Evolutionary conservation across 2,797 vertebrate species (phyloP).

Genomic region (Antrozous pallidus): DNA sequence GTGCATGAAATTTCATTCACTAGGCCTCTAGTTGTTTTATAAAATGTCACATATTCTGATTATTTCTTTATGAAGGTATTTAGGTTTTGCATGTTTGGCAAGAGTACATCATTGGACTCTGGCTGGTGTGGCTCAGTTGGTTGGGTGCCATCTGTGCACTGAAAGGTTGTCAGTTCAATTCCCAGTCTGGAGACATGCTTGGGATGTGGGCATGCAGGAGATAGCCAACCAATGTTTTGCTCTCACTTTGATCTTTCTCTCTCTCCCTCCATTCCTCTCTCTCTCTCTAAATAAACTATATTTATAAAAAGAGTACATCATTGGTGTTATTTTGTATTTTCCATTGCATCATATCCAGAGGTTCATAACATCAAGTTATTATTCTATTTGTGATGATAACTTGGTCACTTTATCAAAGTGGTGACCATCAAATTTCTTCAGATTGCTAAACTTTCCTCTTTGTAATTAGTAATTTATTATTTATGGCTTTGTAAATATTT

Average conservation of each 20-base stretch:
- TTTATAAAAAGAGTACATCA: neutral
- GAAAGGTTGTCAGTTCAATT: too few relatives aligned
- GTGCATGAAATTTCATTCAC: too few relatives aligned
- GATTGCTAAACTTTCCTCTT: neutral
- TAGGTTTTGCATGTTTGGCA: neutral
- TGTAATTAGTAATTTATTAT: neutral
- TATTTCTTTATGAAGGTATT: neutral
- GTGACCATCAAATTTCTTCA: neutral
- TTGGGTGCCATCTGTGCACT: too few relatives aligned
- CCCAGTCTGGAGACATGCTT: too few relatives aligned
- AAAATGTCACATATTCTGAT: neutral
- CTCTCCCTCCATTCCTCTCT: too few relatives aligned
- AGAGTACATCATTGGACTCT: neutral
- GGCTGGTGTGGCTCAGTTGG: too few relatives aligned
- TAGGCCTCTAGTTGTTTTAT: neutral
- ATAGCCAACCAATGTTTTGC: too few relatives aligned
- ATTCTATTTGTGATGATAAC: neutral
- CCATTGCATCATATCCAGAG: neutral
- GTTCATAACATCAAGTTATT: neutral
- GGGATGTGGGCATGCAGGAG: too few relatives aligned
- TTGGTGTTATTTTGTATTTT: neutral
- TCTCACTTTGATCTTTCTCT: too few relatives aligned
- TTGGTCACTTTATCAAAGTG: neutral
- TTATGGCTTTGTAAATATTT: neutral
- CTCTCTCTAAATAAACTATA: too few relatives aligned